Evolutionary conservation across 2,113 vertebrate species (phyloP).

Genomic region (Colossoma macropomum): DNA sequence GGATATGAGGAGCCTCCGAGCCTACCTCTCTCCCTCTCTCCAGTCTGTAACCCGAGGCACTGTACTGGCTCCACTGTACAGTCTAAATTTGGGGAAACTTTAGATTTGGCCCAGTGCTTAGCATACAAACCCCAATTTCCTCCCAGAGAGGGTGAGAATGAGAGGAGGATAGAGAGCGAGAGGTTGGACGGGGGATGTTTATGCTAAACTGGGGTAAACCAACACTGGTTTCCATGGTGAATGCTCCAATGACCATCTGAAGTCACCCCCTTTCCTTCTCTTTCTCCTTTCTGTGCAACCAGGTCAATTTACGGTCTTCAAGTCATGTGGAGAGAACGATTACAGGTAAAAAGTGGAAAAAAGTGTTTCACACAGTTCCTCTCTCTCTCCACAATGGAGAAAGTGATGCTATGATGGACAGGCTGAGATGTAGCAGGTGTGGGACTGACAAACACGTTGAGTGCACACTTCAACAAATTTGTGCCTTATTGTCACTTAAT

Average conservation of each 20-base stretch:
- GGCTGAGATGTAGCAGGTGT: conserved; percentile 47
- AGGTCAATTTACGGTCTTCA: conserved; percentile 18
- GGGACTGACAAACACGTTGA: not conserved
- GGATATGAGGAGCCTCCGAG: conserved; percentile 18
- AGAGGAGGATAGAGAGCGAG: conserved; percentile 16
- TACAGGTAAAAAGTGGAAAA: conserved; percentile 69
- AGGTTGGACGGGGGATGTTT: conserved; percentile 28
- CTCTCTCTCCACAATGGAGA: conserved; percentile 43
- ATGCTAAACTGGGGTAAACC: conserved; percentile 45
- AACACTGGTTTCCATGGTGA: conserved; percentile 32
- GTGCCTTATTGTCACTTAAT: not conserved
- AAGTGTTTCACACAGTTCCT: conserved; percentile 51
- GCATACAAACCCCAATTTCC: conserved; percentile 46
- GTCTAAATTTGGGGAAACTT: conserved; percentile 52
- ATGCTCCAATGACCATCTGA: conserved; percentile 13
- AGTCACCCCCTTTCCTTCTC: conserved; percentile 19
- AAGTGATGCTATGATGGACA: conserved; percentile 52
- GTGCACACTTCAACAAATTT: not conserved
- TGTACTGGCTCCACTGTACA: conserved; percentile 10
- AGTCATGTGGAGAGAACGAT: conserved; percentile 66
- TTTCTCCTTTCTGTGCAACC: conserved; percentile 3
- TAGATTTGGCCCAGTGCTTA: conserved; percentile 42
- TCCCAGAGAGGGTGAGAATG: conserved; percentile 30
- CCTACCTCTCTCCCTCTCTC: not conserved
- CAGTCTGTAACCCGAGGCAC: conserved; percentile 29